A percentile compares a stretch with the other conserved stretches of the same genome.
Evolutionary conservation across 2,797 vertebrate genomes (phyloP).

Genomic region (Amazona ochrocephala): DNA sequence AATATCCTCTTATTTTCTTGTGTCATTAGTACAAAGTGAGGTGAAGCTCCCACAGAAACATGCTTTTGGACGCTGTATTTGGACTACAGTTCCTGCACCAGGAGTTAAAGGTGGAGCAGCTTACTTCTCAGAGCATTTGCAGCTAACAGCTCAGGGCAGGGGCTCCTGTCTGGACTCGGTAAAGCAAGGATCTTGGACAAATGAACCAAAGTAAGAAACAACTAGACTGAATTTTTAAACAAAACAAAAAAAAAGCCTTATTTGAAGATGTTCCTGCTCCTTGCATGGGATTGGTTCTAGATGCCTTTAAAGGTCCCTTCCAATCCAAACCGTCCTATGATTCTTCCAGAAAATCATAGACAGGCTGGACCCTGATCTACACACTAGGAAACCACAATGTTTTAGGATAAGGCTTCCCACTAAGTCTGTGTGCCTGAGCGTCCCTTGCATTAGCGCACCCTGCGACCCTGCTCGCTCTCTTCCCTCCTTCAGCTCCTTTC

Average conservation of each 20-base stretch:
- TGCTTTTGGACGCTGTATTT: neutral
- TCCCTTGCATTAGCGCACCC: neutral
- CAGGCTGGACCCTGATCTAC: neutral
- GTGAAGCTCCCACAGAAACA: neutral
- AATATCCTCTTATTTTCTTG: neutral
- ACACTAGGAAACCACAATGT: neutral
- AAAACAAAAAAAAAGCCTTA: neutral
- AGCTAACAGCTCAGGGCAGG: neutral
- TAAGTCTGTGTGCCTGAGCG: neutral
- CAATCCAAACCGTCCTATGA: neutral
- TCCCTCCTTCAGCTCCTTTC: neutral
- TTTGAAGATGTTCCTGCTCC: neutral
- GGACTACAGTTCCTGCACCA: neutral
- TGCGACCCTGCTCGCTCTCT: neutral
- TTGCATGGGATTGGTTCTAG: neutral
- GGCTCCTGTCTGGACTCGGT: neutral
- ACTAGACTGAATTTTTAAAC: neutral
- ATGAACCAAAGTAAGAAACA: neutral
- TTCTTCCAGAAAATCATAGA: neutral
- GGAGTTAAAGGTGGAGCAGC: neutral
- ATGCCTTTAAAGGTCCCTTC: neutral
- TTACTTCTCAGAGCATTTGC: neutral
- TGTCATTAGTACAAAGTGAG: neutral
- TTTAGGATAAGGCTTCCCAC: neutral
- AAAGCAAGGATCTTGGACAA: neutral